phyloP scores from a whole-genome alignment of 2,888 invertebrate species.

The Agriopis marginaria region DNA sequence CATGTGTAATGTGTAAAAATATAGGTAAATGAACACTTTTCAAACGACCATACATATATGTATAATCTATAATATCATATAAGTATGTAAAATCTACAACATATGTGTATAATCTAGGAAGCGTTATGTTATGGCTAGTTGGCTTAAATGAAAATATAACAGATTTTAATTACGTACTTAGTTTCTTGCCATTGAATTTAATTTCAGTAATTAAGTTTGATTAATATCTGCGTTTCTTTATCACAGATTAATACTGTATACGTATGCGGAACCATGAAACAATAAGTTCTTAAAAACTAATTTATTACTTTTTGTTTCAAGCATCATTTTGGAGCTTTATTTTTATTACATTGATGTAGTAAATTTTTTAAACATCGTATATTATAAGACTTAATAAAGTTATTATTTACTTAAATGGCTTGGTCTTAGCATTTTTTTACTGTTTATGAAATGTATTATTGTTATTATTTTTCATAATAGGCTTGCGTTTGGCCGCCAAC shows the following conservation, averaged over 20 bases:
- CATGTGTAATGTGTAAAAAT: too few species aligned
- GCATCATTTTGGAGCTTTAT: not conserved
- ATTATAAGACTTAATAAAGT: too few species aligned
- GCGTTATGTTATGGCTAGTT: conserved; percentile 13
- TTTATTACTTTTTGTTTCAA: conserved; percentile 13
- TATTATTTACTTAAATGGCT: too few species aligned
- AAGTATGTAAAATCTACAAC: too few species aligned
- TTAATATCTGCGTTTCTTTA: conserved; percentile 23
- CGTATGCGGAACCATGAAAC: conserved; percentile 26
- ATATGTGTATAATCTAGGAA: not conserved
- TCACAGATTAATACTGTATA: conserved; percentile 7
- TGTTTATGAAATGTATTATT: too few species aligned
- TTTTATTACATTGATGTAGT: not conserved
- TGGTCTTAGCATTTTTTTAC: too few species aligned
- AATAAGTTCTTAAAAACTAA: conserved; percentile 20
- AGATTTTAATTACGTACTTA: conserved; percentile 18
- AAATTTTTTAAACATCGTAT: not conserved
- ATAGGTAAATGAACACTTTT: too few species aligned
- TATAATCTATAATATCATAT: too few species aligned
- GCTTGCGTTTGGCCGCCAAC: too few species aligned
- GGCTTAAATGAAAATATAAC: conserved; percentile 12
- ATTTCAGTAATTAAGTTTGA: conserved; percentile 29
- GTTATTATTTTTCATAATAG: too few species aligned
- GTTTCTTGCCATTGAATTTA: conserved; percentile 24
- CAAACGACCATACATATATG: too few species aligned